Base-by-base conservation (phyloP, 2,113 vertebrate genomes). In the Gobiocypris rarus region DNA sequence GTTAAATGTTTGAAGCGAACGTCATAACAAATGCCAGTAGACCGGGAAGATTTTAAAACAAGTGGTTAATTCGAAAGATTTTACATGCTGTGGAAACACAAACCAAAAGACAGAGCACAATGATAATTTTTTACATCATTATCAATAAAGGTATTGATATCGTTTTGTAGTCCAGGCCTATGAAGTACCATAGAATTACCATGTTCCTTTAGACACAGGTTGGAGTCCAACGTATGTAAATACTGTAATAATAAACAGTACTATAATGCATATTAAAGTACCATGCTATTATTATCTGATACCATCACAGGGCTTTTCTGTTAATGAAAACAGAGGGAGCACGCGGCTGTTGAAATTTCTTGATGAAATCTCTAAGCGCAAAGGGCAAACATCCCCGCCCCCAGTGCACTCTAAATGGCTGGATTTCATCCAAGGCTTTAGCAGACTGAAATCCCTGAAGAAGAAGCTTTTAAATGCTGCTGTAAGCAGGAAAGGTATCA, bases 401-500 rank as follows among this genome's bases (percentile, higher is more conserved):
- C 26, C 63, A 6, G 48, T 70, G 8, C 5, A 3, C 45, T 81
- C 15, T 65, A 80, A 65, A 80, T 31, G 9, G 59, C 41, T 81
- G 78, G 61, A 69, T 81, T 54, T 82, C 7, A 1, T 70, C 48
- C 80, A 70, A 82, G 65, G 65, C 78, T 67, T 67, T 31, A 52
- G 26, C 59, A 67, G 5, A 24, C 26, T 82, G 28, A 82, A 82
- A 82, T 82, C 80, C 24, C 48, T 41, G 58, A 19, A 38, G n/a
- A 56, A 54, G 15, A 74, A 34, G 43, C 26, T 41, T 52, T 69
- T n/a, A 82, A 74, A 75, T 74, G 59, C 31, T 75, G 70, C 63
- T 56, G 56, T 81, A 50, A 80, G 70, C 80, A 75, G 54, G 74
- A 82, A 34, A 14, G 80, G 80, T 70, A 54, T 82, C 69, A 34